A percentile compares a stretch with the other conserved stretches of the same genome.
Evolutionary conservation across 2,113 vertebrate genomes (phyloP).

Genomic region (Sceloporus tristichus): DNA sequence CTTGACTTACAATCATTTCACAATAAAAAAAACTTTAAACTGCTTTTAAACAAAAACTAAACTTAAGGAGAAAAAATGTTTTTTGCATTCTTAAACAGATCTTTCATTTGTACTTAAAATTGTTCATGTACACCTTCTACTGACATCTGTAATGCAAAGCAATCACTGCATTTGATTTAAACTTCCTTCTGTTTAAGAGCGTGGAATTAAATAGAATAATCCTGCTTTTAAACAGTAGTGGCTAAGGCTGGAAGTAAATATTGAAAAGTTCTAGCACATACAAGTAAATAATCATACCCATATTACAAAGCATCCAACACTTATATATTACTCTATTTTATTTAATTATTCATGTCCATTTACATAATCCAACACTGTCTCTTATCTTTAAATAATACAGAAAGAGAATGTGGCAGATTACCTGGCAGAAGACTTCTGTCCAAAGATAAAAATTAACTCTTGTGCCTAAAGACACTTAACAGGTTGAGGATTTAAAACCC

Average conservation of each 20-base stretch:
- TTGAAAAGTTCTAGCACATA: constrained; percentile 33
- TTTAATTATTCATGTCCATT: constrained; percentile 65
- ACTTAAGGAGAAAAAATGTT: not conserved
- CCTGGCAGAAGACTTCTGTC: constrained; percentile 64
- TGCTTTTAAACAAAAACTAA: not conserved
- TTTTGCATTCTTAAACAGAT: not conserved
- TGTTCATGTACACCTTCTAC: not conserved
- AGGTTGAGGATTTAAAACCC: constrained; percentile 71
- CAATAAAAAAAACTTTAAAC: not conserved
- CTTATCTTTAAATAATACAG: constrained; percentile 51
- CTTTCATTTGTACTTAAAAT: not conserved
- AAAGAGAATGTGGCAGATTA: constrained; percentile 63
- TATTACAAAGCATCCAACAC: constrained; percentile 22
- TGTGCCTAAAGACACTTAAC: constrained; percentile 52
- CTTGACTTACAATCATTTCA: not conserved
- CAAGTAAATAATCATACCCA: constrained; percentile 51
- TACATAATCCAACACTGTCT: constrained; percentile 42
- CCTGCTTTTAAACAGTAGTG: not conserved
- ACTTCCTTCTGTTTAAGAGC: not conserved
- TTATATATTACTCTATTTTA: constrained; percentile 38
- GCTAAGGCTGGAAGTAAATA: not conserved
- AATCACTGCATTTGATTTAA: not conserved
- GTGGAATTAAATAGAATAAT: not conserved
- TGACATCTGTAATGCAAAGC: not conserved
- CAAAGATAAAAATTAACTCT: constrained; percentile 60